Evolutionary conservation across 2,797 vertebrate species (phyloP).

Genomic region (Ibycter americanus): DNA sequence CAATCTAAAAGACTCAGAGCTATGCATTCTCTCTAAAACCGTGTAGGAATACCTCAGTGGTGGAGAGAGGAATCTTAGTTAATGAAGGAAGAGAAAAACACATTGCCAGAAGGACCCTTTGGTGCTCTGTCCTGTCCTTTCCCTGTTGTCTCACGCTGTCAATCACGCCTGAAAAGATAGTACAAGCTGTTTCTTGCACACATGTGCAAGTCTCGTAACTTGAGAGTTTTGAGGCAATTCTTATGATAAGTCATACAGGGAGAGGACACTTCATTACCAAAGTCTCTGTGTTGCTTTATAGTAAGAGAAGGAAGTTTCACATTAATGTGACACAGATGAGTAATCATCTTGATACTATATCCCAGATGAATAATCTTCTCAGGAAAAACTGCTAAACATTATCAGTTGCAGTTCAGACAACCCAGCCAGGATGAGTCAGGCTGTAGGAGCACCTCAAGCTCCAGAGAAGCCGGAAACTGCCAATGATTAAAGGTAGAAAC

Average conservation of each 20-base stretch:
- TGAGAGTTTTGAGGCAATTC: background rate
- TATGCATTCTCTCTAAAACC: background rate
- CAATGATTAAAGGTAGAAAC: constrained; percentile 35
- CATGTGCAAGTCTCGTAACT: background rate
- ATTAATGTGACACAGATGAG: constrained; percentile 5
- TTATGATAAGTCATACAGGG: background rate
- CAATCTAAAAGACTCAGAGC: background rate
- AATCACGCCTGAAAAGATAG: background rate
- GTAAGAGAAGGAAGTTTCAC: background rate
- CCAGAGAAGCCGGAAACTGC: constrained; percentile 10
- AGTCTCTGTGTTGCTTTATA: background rate
- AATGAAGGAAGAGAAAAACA: constrained; percentile 3
- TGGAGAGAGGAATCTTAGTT: background rate
- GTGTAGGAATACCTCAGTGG: background rate
- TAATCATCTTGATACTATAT: constrained; percentile 58
- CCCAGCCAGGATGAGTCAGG: constrained; percentile 26
- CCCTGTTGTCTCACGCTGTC: background rate
- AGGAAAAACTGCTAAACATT: constrained; percentile 55
- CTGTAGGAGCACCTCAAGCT: constrained; percentile 12
- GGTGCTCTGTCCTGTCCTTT: background rate
- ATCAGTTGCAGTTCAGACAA: constrained; percentile 42
- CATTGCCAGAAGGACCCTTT: background rate
- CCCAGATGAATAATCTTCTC: constrained; percentile 63
- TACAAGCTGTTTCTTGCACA: background rate
- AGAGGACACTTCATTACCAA: background rate